These are phyloP conservation scores for Catharus bicknelli DNA, from an alignment of 2,113 vertebrate genomes.

Conservation along the genomic window DNA sequence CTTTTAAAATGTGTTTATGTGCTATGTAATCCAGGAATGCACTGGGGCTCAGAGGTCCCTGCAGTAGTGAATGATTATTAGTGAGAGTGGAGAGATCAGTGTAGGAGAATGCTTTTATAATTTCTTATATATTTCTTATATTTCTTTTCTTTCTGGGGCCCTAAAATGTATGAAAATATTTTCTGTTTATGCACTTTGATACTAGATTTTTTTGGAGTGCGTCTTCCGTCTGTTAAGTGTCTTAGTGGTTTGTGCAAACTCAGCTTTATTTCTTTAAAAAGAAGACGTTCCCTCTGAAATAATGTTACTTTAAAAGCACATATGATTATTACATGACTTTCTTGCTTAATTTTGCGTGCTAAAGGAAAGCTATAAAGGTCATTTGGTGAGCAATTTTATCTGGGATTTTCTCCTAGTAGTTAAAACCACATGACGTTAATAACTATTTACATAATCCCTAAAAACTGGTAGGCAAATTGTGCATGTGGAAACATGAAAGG, in stretches of 20 bases:
- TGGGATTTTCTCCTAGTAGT: conserved; percentile 18
- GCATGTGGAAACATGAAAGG: neutral
- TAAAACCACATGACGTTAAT: conserved; percentile 21
- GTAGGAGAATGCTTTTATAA: neutral
- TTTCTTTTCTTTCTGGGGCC: too few species aligned
- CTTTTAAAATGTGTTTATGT: neutral
- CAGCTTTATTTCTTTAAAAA: neutral
- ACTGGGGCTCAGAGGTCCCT: neutral
- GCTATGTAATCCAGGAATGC: neutral
- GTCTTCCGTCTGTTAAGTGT: neutral
- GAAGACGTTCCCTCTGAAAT: neutral
- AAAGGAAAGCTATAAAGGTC: conserved; percentile 26
- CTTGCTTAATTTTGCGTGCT: conserved; percentile 13
- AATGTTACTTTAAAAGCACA: neutral
- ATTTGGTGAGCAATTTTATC: conserved; percentile 33
- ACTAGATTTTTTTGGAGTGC: neutral
- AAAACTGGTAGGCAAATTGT: conserved; percentile 27
- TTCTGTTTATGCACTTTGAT: neutral
- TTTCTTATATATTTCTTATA: neutral
- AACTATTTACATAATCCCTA: conserved; percentile 43
- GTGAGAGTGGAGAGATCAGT: neutral
- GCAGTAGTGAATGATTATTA: neutral
- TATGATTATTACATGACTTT: neutral
- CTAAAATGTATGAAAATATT: neutral
- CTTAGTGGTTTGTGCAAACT: neutral